Base-by-base conservation (phyloP, 2,113 vertebrate species). In the Oryzias curvinotus region DNA sequence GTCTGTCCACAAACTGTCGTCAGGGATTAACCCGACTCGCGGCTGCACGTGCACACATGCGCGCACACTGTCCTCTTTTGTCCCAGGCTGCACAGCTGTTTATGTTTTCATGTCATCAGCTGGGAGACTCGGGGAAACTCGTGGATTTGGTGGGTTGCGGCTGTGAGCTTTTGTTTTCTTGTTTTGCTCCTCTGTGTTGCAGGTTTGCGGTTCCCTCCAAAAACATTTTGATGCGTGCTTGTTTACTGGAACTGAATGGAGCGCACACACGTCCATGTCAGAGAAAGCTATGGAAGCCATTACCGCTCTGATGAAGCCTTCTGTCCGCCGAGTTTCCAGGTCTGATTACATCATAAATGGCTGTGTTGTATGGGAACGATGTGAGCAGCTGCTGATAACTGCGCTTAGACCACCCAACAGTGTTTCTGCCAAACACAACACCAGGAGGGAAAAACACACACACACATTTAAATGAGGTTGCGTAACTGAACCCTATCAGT, bases 301-400 rank as follows among this genome's bases (percentile, higher is more conserved):
- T 10, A 10, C 30, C 8, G 30, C 30, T 10, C 30, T 10, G 30
- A 8, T 36, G 30, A 36, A 12, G 30, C 30, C 21, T 1, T 1
- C 21, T 2, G 21, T 21, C 21, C 21, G 21, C 21, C 57, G 57
- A 63, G 68, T 73, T 72, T 71, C 36, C 48, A 50, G 67, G 46
- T 62, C 63, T 53, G 48, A 25, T 83, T 71, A 83, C 65, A 56
- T 83, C 65, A 56, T 83, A 81, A 77, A 83, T 17, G 1, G 42
- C 18, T 5, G 26, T 57, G 64, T 71, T 80, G 75, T 57, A 56
- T 48, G 44, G 21, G 45, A 67, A 58, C 60, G 66, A 78, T 52
- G 54, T 62, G 65, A 70, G 63, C 82, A 81, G 77, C 77, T 81
- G 77, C 70, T 70, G 53, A 30, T 79, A 48, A 83, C 77, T 73